Percentiles rank a stretch among this genome's conserved stretches.
Conservation (phyloP, 2,113 vertebrate genomes). For the Cyprinodon tularosa region DNA sequence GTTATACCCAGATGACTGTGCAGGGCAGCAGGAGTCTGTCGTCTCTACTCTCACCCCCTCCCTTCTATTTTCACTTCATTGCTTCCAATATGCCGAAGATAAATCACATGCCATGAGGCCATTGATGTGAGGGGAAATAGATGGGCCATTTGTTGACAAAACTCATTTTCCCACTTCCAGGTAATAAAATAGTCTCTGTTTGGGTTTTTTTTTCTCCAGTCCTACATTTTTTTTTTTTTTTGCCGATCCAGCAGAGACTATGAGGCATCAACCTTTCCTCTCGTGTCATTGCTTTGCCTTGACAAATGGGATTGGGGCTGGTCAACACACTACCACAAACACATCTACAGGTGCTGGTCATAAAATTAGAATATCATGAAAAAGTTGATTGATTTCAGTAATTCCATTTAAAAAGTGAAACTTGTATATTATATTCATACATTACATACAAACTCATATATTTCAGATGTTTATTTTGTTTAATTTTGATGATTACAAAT, state of each 20-base stretch:
- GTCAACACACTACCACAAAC: background rate
- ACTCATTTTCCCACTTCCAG: constrained; percentile 71
- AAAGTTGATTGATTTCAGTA: too few relatives aligned
- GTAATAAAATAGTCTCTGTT: constrained; percentile 70
- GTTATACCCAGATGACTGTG: constrained; percentile 7
- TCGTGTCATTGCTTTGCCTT: constrained; percentile 58
- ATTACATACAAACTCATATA: too few relatives aligned
- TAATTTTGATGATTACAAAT: too few relatives aligned
- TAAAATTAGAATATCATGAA: too few relatives aligned
- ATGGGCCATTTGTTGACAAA: constrained; percentile 75
- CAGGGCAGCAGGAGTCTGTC: constrained; percentile 28
- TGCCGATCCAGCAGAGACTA: constrained; percentile 52
- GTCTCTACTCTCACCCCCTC: constrained; percentile 19
- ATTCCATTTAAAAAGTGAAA: too few relatives aligned
- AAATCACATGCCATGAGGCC: constrained; percentile 69
- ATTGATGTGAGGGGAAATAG: constrained; percentile 73
- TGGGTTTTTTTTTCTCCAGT: background rate
- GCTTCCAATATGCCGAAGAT: constrained; percentile 63
- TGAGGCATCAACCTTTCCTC: constrained; percentile 24
- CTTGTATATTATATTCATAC: too few relatives aligned
- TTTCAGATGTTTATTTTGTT: too few relatives aligned
- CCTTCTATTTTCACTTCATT: constrained; percentile 59
- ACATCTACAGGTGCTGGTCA: background rate
- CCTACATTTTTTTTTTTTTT: background rate
- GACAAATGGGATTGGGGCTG: constrained; percentile 53